Conservation (phyloP, 2,113 vertebrate species). For the Ochotona princeps region DNA sequence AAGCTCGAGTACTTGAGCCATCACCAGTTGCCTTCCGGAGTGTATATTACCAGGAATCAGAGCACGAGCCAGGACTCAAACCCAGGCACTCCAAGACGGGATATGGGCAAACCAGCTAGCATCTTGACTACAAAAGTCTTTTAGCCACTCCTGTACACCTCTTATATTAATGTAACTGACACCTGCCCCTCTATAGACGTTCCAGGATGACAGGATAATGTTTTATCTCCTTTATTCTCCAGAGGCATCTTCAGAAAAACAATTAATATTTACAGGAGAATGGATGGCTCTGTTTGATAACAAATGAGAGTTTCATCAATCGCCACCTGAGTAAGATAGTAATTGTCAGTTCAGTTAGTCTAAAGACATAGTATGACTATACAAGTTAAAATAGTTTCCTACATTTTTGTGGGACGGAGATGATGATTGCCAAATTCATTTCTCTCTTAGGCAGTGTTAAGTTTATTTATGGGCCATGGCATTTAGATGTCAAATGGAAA, state of each 20-base stretch:
- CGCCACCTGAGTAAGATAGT: background rate
- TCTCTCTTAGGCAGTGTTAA: background rate
- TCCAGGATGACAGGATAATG: background rate
- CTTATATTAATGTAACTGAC: background rate
- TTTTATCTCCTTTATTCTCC: background rate
- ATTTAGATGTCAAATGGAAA: slow-evolving; percentile 58
- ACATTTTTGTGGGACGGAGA: background rate
- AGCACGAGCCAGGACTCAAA: too few relatives aligned
- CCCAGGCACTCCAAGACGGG: too few relatives aligned
- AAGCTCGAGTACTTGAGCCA: too few relatives aligned
- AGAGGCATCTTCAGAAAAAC: slow-evolving; percentile 11
- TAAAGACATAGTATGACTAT: background rate
- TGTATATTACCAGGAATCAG: too few relatives aligned
- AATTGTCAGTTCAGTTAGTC: background rate
- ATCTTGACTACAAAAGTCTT: too few relatives aligned
- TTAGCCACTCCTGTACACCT: too few relatives aligned
- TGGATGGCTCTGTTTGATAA: background rate
- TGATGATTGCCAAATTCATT: background rate
- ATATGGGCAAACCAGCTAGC: too few relatives aligned
- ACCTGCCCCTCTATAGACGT: background rate
- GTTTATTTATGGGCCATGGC: slow-evolving; percentile 52
- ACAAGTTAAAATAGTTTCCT: background rate
- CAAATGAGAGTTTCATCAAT: background rate
- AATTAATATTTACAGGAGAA: slow-evolving; percentile 45
- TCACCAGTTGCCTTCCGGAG: too few relatives aligned